Evolutionary conservation across 2,113 vertebrate genomes (phyloP), one percentile per base, ranked within the genome.

Genomic region (Callospermophilus lateralis): DNA sequence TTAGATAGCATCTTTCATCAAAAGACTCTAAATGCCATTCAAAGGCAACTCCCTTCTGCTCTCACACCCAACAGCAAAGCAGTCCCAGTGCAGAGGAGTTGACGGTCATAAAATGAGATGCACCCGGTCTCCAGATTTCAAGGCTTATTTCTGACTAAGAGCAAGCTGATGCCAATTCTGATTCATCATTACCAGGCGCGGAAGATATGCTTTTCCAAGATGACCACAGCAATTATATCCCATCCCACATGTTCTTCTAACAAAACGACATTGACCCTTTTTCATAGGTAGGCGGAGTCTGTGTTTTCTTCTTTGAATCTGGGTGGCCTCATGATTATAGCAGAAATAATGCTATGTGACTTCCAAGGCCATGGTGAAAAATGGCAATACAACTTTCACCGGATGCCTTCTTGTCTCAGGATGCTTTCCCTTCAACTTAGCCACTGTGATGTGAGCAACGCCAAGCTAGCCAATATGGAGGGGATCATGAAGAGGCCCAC

Each of bases 191-290:
- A 65, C n/a, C 0, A 6, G 20, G 11, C 65, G 1, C 58, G 15
- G 37, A 90, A 95, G 42, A 70, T 22, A 5, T 51, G 72, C 28
- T 58, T 90, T 78, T 87, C 48, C 87, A 86, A 95, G 76, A 81
- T 30, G 32, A 92, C 1, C 30, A 89, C 15, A 89, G 28, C 34
- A 68, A 39, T 53, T 68, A 72, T 28, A 63, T 76, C 53, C 37
- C 53, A 90, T 67, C 11, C 32, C 58, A 37, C 2, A 77, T 76
- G 78, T 4, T 74, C 58, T 51, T 93, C 96, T 90, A 53, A 89
- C 16, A 84, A 88, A 87, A 32, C 53, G 51, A 86, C n/a, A n/a
- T 0, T 37, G 16, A 89, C 53, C 55, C 4, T 51, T 48, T 77
- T 77, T 65, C 15, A 15, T 20, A 0, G 3, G 34, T 5, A 79